phyloP scores from a whole-genome alignment of 2,888 invertebrate species.

The Nysson spinosus region DNA sequence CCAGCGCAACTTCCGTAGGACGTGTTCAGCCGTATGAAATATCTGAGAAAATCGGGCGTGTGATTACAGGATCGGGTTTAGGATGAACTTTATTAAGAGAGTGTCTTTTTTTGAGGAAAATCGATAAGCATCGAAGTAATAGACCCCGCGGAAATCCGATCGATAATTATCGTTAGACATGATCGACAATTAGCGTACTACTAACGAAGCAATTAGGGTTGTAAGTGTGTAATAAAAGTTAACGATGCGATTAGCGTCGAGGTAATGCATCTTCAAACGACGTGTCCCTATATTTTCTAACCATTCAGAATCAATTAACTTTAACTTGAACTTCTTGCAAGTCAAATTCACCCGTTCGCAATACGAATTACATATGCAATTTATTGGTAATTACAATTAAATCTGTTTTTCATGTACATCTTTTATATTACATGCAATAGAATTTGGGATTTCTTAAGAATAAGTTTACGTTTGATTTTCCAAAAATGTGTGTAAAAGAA shows the following conservation, averaged over 20 bases:
- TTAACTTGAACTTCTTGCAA: no score
- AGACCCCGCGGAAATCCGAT: slow-evolving; percentile 18
- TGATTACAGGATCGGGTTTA: slow-evolving; percentile 29
- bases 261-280: slow-evolving; percentile 7
- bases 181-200: slow-evolving; percentile 56
- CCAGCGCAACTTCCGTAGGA: slow-evolving; percentile 41
- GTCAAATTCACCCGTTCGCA: not conserved
- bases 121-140: slow-evolving; percentile 15
- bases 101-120: slow-evolving; percentile 16
- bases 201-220: slow-evolving; percentile 51
- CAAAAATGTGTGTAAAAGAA: no score
- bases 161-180: slow-evolving; percentile 42
- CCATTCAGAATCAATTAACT: no score
- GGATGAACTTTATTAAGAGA: slow-evolving; percentile 34
- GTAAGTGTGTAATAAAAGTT: slow-evolving; percentile 30
- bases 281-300: not conserved
- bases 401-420: no score
- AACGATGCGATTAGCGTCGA: slow-evolving; percentile 10
- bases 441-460: no score
- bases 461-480: no score
- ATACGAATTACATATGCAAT: no score
- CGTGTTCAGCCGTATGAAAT: slow-evolving; percentile 14
- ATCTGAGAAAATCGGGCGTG: slow-evolving; percentile 31
- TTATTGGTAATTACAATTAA: no score
- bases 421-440: no score